Percentiles rank a stretch among this genome's conserved stretches.
Conservation (phyloP, 2,113 vertebrate genomes). For the Heliornis fulica region DNA sequence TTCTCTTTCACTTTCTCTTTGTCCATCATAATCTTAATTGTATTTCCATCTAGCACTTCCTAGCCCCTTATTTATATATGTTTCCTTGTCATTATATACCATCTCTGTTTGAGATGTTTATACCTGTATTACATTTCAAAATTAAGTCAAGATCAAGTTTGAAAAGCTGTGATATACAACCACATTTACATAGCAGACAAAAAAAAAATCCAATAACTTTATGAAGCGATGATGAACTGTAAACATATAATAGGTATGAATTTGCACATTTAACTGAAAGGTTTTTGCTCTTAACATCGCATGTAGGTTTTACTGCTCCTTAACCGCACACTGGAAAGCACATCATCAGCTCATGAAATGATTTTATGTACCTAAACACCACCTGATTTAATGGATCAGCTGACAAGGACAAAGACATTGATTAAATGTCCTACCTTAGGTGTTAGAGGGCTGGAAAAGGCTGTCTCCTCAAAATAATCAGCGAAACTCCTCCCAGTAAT, state of each 20-base stretch:
- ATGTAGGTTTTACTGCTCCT: neutral
- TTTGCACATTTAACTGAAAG: neutral
- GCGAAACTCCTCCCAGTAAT: conserved; percentile 48
- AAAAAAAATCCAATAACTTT: neutral
- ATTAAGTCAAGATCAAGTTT: neutral
- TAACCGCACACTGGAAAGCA: neutral
- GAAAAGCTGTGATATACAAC: neutral
- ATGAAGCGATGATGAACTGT: neutral
- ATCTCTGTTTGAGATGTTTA: neutral
- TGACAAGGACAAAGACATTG: conserved; percentile 58
- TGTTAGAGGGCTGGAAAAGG: conserved; percentile 48
- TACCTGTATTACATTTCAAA: neutral
- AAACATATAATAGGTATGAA: neutral
- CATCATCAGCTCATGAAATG: neutral
- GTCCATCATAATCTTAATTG: neutral
- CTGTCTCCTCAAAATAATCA: conserved; percentile 9
- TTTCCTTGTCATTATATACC: neutral
- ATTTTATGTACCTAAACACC: conserved; percentile 32
- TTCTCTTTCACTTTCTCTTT: neutral
- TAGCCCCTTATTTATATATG: neutral
- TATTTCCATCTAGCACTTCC: neutral
- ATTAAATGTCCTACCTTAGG: conserved; percentile 31
- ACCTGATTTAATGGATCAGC: conserved; percentile 54
- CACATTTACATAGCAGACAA: neutral
- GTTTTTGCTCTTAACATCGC: neutral